Evolutionary conservation across 1,140 invertebrate species (phyloP).

Genomic region (Macrotrachela quadricornifera): DNA sequence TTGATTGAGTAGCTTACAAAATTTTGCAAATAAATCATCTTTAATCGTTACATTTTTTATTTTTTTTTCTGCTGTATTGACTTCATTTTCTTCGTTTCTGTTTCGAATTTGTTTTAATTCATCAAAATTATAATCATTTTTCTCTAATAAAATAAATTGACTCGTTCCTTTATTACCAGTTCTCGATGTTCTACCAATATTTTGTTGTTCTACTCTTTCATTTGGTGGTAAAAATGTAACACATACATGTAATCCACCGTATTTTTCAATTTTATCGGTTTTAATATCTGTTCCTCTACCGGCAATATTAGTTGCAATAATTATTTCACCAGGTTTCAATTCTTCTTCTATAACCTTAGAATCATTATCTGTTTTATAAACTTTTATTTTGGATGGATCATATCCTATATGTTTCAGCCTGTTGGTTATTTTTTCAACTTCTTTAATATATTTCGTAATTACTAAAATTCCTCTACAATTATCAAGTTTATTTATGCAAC

Average conservation of each 20-base stretch:
- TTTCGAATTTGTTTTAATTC: background rate
- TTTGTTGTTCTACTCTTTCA: background rate
- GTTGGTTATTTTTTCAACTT: too few species aligned
- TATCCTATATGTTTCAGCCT: too few species aligned
- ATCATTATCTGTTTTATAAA: too few species aligned
- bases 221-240: background rate
- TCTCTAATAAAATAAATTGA: background rate
- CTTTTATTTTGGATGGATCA: too few species aligned
- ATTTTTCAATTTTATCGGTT: background rate
- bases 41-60: too few species aligned
- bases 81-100: too few species aligned
- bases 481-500: too few species aligned
- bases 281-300: slow-evolving; percentile 2
- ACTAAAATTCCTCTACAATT: too few species aligned
- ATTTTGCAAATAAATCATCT: too few species aligned
- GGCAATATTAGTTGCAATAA: background rate
- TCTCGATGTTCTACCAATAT: background rate
- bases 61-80: too few species aligned
- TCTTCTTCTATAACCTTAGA: background rate
- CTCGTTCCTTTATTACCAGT: background rate
- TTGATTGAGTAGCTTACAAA: too few species aligned
- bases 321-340: background rate
- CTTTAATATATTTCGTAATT: too few species aligned
- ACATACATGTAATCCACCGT: slow-evolving; percentile 1
- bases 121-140: background rate